These are phyloP conservation scores for Aphelenchoides fujianensis DNA, from an alignment of 1,140 invertebrate species.

Conservation along the genomic window DNA sequence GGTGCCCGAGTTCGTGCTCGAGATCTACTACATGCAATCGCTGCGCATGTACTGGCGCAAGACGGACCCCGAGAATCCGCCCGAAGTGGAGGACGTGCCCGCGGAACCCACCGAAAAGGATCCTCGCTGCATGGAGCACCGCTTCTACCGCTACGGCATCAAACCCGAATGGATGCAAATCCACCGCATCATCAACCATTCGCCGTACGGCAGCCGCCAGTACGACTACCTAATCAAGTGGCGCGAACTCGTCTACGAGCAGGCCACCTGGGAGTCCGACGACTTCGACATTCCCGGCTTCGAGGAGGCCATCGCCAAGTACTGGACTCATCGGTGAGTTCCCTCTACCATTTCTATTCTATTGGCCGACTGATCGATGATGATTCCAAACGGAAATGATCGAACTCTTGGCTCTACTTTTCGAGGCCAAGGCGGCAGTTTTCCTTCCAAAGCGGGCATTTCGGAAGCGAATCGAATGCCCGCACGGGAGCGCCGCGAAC, in stretches of 20 bases:
- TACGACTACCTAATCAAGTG: slow-evolving; percentile 90
- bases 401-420: too few species aligned
- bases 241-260: slow-evolving; percentile 94
- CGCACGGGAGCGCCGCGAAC: too few species aligned
- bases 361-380: slow-evolving; percentile 18
- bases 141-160: slow-evolving; percentile 76
- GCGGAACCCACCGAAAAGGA: slow-evolving; percentile 57
- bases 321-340: slow-evolving; percentile 70
- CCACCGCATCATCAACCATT: slow-evolving; percentile 86
- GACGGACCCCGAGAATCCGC: slow-evolving; percentile 96
- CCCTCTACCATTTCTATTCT: not conserved
- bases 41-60: slow-evolving; percentile 89
- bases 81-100: slow-evolving; percentile 76
- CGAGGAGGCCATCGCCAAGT: slow-evolving; percentile 83
- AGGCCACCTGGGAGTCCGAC: slow-evolving; percentile 94
- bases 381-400: slow-evolving; percentile 9
- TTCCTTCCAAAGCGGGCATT: too few species aligned
- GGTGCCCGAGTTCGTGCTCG: slow-evolving; percentile 90
- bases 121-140: slow-evolving; percentile 63
- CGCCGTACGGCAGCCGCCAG: slow-evolving; percentile 22
- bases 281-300: slow-evolving; percentile 80
- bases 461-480: too few species aligned
- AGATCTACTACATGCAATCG: slow-evolving; percentile 93
- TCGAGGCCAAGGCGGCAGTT: too few species aligned
- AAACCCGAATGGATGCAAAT: slow-evolving; percentile 96